Base-by-base conservation (phyloP, 2,888 invertebrate genomes). In the Glyphotaelius pellucidus region DNA sequence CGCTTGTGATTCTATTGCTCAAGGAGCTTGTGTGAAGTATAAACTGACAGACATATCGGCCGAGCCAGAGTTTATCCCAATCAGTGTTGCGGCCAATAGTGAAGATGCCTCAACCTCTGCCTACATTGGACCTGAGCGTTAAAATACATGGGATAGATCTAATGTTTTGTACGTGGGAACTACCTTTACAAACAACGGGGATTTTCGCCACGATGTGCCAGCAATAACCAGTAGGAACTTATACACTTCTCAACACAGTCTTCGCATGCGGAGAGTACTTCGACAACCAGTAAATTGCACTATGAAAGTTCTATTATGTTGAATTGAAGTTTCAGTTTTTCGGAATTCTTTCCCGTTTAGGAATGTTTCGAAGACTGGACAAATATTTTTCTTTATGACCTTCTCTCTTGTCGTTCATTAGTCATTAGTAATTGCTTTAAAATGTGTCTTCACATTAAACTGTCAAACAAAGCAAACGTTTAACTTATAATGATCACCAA, bases 121-220 rank as follows among this genome's bases (percentile, higher is more conserved):
- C 2, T 99, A 98, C 94, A 98, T 99, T 89, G 99, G 99, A 0
- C 98, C 99, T 1, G 98, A 98, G 94, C 97, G 98, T 93, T 99
- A 99, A 95, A 97, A 97, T 94, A 96, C 97, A n/a, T 98, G 98
- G 98, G 97, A 97, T 90, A 96, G 97, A 89, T 97, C 98, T 25
- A 98, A 98, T 95, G 98, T 98, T 85, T 96, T 99, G 0, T 99
- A 99, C 95, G 98, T 99, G 52, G 99, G 99, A 35, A 98, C 99
- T 86, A 99, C 99, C 35, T 99, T 98, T 94, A 99, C 99, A 25
- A 98, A 98, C 94, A 98, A 98, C 94, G 99, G 98, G 25, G 98
- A 98, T 94, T 99, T 98, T 95, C 97, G 99, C 42, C 98, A 98
- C 94, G 98, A 98, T 94, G 98, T 99, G 67, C 99, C 99, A 19